Percentiles rank a stretch among this genome's conserved stretches.
Evolutionary conservation across 2,888 invertebrate species (phyloP).

Genomic region (Holacanthella duospinosa): DNA sequence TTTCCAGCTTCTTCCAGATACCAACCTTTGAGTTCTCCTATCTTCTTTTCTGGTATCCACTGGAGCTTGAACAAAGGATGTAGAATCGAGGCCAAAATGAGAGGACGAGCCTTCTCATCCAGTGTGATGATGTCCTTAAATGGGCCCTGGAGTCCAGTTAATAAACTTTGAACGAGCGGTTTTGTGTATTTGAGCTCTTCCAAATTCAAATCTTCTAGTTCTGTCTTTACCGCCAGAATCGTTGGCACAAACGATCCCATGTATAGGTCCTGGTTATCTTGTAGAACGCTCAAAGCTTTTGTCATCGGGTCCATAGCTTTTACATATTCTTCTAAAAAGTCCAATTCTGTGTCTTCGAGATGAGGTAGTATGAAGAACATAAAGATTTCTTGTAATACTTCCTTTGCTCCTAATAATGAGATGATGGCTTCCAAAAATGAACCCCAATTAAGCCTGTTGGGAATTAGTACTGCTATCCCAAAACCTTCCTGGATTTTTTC

Average conservation of each 20-base stretch:
- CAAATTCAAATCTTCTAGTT: background rate
- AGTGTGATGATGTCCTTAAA: conserved; percentile 1
- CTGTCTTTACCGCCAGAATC: background rate
- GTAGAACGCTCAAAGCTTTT: background rate
- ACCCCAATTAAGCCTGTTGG: background rate
- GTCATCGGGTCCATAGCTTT: background rate
- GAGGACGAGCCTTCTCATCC: background rate
- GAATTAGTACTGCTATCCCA: background rate
- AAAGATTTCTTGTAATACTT: background rate
- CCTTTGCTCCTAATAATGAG: background rate
- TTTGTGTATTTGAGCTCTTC: background rate
- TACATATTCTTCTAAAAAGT: background rate
- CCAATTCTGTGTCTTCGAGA: background rate
- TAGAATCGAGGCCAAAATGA: background rate
- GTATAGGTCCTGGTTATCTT: background rate
- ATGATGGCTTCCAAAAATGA: background rate
- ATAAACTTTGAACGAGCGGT: background rate
- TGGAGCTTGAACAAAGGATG: background rate
- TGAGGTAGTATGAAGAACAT: background rate
- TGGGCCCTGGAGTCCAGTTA: background rate
- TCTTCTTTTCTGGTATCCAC: background rate
- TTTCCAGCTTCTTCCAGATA: conserved; percentile 1
- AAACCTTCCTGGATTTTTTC: background rate
- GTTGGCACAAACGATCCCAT: background rate
- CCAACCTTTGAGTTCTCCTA: background rate